These are phyloP conservation scores for Xenotilapia leptura DNA, from an alignment of 2,113 vertebrate species.

Conservation along the genomic window DNA sequence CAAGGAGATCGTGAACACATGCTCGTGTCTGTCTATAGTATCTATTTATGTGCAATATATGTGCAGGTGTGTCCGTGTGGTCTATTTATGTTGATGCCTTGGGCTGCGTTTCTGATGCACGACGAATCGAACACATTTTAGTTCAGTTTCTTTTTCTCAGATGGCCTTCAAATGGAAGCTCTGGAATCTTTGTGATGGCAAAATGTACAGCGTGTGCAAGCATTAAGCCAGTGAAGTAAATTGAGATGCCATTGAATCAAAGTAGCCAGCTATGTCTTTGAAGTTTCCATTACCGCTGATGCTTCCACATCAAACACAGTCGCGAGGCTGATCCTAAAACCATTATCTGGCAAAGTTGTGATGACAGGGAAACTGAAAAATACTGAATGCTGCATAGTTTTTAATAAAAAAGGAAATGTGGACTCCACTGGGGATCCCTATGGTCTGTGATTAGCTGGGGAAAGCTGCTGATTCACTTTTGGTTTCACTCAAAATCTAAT, in stretches of 20 bases:
- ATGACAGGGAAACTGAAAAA: slow-evolving; percentile 1
- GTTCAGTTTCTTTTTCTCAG: background rate
- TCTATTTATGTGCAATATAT: background rate
- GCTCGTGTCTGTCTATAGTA: background rate
- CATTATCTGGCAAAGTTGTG: slow-evolving; percentile 55
- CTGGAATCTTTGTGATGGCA: slow-evolving; percentile 39
- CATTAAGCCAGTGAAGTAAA: slow-evolving; percentile 61
- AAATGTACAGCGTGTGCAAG: slow-evolving; percentile 14
- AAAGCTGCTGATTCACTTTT: slow-evolving; percentile 1
- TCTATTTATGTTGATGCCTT: too few species aligned
- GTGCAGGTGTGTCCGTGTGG: too few species aligned
- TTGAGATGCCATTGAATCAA: slow-evolving; percentile 59
- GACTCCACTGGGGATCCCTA: background rate
- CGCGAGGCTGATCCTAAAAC: slow-evolving; percentile 49
- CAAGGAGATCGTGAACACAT: slow-evolving; percentile 3
- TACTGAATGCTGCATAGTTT: background rate
- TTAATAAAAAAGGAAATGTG: background rate
- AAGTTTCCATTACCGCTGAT: slow-evolving; percentile 69
- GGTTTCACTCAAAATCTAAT: slow-evolving; percentile 5
- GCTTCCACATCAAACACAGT: slow-evolving; percentile 66
- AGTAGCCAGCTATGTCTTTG: slow-evolving; percentile 57
- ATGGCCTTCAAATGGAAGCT: slow-evolving; percentile 9
- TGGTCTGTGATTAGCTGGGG: background rate
- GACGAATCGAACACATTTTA: background rate
- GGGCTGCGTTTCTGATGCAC: too few species aligned